A percentile compares a stretch with the other conserved stretches of the same genome.
Conservation (phyloP, 2,888 invertebrate genomes). For the Plagiodera versicolora region DNA sequence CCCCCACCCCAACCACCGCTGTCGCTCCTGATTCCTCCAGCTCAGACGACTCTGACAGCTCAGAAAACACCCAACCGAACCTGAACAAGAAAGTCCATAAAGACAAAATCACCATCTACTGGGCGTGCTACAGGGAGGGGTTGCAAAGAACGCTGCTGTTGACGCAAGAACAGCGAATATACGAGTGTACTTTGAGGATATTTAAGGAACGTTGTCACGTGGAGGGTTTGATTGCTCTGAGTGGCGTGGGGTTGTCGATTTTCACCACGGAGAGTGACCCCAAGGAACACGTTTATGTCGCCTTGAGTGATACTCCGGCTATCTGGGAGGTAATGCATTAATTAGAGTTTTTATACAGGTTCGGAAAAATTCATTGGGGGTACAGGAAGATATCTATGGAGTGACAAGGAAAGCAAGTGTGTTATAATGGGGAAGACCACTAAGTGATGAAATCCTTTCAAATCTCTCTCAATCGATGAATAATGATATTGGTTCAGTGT, state of each 20-base stretch:
- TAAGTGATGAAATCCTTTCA: too few species aligned
- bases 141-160: constrained; percentile 74
- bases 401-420: too few species aligned
- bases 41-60: constrained; percentile 61
- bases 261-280: constrained; percentile 51
- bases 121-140: constrained; percentile 78
- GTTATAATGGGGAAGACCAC: too few species aligned
- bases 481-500: too few species aligned
- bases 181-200: constrained; percentile 62
- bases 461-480: too few species aligned
- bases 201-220: constrained; percentile 70
- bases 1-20: constrained; percentile 55
- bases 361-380: too few species aligned
- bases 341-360: too few species aligned
- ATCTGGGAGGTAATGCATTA: constrained; percentile 65
- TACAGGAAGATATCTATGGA: too few species aligned
- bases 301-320: constrained; percentile 69
- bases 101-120: constrained; percentile 77
- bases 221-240: constrained; percentile 70
- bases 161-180: constrained; percentile 75
- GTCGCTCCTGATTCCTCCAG: constrained; percentile 57
- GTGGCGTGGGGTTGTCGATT: constrained; percentile 67
- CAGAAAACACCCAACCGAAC: constrained; percentile 47
- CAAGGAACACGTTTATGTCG: constrained; percentile 72
- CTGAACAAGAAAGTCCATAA: constrained; percentile 67